A percentile compares a stretch with the other conserved stretches of the same genome.
Evolutionary conservation across 2,888 invertebrate species (phyloP).

Genomic region (Cantharis lateralis): DNA sequence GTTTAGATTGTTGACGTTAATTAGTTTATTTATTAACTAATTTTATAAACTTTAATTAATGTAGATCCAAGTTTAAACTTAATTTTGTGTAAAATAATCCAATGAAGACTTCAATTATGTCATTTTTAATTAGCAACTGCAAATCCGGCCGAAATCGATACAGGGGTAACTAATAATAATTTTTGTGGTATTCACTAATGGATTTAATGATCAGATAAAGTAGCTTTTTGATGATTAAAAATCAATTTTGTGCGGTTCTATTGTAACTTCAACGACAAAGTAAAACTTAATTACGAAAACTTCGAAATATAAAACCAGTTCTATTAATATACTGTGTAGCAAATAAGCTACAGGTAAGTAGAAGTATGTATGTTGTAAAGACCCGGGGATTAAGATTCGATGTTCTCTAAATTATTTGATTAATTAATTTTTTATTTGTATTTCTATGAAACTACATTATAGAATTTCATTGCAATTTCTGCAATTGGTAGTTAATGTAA

Average conservation of each 20-base stretch:
- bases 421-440: no score
- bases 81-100: neutral
- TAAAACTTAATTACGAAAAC: neutral
- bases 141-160: neutral
- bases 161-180: neutral
- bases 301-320: no score
- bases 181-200: neutral
- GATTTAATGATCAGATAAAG: neutral
- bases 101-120: neutral
- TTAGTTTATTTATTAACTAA: neutral
- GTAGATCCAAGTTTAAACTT: neutral
- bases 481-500: neutral
- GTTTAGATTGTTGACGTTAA: neutral
- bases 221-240: neutral
- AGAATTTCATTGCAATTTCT: neutral
- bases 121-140: neutral
- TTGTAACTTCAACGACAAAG: no score
- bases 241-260: neutral
- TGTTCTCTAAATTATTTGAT: no score
- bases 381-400: no score
- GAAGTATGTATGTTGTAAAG: no score
- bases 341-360: no score
- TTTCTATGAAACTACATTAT: no score
- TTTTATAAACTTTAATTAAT: neutral
- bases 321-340: no score